phyloP scores from a whole-genome alignment of 2,888 invertebrate species.

The Eubasilissa splendida region DNA sequence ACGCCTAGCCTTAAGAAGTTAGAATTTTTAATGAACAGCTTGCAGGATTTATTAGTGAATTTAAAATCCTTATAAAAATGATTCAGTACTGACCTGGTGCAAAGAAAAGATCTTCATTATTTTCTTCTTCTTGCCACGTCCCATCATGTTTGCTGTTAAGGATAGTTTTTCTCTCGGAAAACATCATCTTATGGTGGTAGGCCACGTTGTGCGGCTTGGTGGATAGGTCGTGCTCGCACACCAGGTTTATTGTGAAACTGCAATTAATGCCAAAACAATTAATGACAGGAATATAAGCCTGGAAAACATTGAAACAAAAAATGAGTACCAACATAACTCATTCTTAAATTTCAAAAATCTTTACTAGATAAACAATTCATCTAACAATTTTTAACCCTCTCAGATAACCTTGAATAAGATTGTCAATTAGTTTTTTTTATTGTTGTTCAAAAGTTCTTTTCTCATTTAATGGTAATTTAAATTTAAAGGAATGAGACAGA shows the following conservation, averaged over 20 bases:
- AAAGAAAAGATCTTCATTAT: constrained; percentile 33
- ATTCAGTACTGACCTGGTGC: constrained; percentile 45
- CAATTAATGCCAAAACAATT: constrained; percentile 20
- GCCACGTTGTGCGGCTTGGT: constrained; percentile 49
- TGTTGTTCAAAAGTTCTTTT: not conserved
- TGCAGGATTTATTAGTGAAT: too few relatives aligned
- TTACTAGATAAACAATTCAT: not conserved
- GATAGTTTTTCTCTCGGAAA: constrained; percentile 47
- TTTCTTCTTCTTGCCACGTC: constrained; percentile 50
- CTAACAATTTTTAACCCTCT: not conserved
- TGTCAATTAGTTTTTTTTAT: not conserved
- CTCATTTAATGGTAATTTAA: not conserved
- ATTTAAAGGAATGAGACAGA: too few relatives aligned
- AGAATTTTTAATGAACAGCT: too few relatives aligned
- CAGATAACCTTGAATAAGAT: not conserved
- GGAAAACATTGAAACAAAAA: too few relatives aligned
- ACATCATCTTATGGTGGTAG: constrained; percentile 54
- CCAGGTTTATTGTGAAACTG: constrained; percentile 57
- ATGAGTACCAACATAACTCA: too few relatives aligned
- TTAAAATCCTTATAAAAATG: too few relatives aligned
- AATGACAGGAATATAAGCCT: too few relatives aligned
- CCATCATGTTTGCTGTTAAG: constrained; percentile 52
- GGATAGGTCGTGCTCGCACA: constrained; percentile 43
- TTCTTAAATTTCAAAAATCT: not conserved
- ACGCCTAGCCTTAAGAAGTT: too few relatives aligned